Percentiles rank a stretch among this genome's conserved stretches.
These are phyloP conservation scores for Aplocera efformata DNA, from an alignment of 2,888 invertebrate species.

Conservation along the genomic window DNA sequence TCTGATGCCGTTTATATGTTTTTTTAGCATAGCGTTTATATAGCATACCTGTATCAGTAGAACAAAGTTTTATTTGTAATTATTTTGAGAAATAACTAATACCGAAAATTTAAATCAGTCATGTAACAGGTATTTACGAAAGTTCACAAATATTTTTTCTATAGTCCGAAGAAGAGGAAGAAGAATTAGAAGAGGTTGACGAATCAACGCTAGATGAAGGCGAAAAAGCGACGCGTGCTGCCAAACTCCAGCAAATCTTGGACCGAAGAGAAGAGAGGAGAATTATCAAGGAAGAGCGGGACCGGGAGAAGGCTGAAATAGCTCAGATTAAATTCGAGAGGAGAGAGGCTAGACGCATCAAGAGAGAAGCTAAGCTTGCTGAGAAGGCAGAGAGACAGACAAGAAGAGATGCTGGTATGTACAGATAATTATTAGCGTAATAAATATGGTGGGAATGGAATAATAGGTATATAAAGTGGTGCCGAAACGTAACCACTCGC, in stretches of 20 bases:
- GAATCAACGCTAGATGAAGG: conserved; percentile 65
- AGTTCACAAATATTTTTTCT: too few species aligned
- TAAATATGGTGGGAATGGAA: too few species aligned
- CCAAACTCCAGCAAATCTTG: conserved; percentile 44
- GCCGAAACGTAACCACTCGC: too few species aligned
- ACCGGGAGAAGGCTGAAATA: conserved; percentile 46
- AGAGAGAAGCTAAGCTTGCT: conserved; percentile 53
- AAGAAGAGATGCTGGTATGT: conserved; percentile 53
- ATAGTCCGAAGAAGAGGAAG: conserved; percentile 53
- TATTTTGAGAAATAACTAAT: too few species aligned
- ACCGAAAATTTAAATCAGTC: too few species aligned
- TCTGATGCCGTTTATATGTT: too few species aligned
- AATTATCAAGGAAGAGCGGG: conserved; percentile 48
- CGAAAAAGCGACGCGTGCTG: conserved; percentile 55
- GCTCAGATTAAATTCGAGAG: conserved; percentile 53
- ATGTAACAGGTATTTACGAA: too few species aligned
- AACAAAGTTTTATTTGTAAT: too few species aligned
- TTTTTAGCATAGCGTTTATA: too few species aligned
- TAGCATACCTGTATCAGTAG: too few species aligned
- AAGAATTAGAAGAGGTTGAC: conserved; percentile 63
- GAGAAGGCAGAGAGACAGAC: conserved; percentile 53
- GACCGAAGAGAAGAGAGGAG: conserved; percentile 47
- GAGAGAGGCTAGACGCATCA: conserved; percentile 53
- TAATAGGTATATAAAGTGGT: too few species aligned
- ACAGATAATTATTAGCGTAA: neutral